Evolutionary conservation across 2,113 vertebrate genomes (phyloP), one percentile per base, ranked within the genome.

Genomic region (Machaerirhynchus nigripectus): DNA sequence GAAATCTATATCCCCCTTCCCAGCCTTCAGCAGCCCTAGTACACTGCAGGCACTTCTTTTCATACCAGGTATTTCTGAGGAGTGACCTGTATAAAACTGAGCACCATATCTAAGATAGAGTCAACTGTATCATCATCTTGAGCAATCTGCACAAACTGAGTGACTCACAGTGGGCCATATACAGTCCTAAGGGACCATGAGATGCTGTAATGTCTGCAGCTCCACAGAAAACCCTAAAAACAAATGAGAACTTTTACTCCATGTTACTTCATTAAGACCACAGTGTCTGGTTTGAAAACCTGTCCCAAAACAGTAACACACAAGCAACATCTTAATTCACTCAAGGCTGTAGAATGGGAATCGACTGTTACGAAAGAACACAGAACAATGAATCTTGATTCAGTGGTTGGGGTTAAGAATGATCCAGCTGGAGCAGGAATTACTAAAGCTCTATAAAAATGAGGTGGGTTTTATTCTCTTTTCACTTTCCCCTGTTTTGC

Each of bases 191-290:
- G 92, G 88, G 86, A 90, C 0, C 1, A 14, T 0, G 11, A 74
- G 88, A 95, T 95, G 95, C 73, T 81, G 93, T 94, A 59, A 96
- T 49, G 83, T 94, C 96, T 96, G 90, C 53, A 68, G 68, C 49
- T 59, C 71, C 60, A 26, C 56, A 56, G 55, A 93, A 94, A 90
- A 77, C n/a, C 56, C 85, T 13, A 77, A 30, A 40, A 94, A 83
- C 83, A 86, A 77, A 77, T 42, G 39, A 78, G 68, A 50, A 56
- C 0, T 27, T 64, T 88, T 71, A 17, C 56, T 88, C 61, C 0
- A 0, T 46, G 60, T 86, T 84, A 59, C 53, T 88, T 94, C 76
- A 73, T 59, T 56, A 60, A 67, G 87, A 63, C 37, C 71, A 86
- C 35, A 61, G 52, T 22, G 73, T 80, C 83, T 80, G 44, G 15